phyloP scores from a whole-genome alignment of 2,888 invertebrate genomes.

The Alloplasta piceator region DNA sequence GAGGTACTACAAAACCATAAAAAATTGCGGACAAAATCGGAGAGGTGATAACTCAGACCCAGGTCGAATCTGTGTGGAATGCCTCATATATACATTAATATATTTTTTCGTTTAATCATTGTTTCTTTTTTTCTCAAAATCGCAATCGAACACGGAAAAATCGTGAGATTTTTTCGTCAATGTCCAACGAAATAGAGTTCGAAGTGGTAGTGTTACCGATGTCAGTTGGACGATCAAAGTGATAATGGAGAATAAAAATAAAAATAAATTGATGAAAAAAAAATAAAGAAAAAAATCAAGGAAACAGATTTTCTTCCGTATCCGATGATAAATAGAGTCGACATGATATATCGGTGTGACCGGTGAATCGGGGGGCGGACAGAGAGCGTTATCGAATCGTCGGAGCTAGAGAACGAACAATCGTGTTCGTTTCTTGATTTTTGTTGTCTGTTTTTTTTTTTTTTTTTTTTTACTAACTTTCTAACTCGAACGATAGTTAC shows the following conservation, averaged over 20 bases:
- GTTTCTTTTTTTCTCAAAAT: constrained; percentile 4
- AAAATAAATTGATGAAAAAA: constrained; percentile 8
- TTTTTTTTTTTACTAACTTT: constrained; percentile 31
- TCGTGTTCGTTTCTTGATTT: constrained; percentile 17
- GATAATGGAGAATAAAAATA: not conserved
- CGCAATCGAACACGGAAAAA: constrained; percentile 29
- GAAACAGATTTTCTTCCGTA: constrained; percentile 25
- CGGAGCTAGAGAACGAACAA: constrained; percentile 9
- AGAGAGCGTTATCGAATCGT: constrained; percentile 25
- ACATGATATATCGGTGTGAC: constrained; percentile 20
- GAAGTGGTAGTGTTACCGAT: constrained; percentile 51
- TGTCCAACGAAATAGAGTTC: constrained; percentile 30
- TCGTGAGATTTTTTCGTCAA: constrained; percentile 13
- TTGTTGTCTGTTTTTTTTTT: constrained; percentile 19
- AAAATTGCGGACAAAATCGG: too few species aligned
- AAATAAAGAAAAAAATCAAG: constrained; percentile 25
- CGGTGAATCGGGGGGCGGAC: constrained; percentile 20
- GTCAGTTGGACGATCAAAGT: constrained; percentile 24
- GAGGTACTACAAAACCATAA: too few species aligned
- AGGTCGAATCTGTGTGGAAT: too few species aligned
- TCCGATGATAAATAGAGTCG: constrained; percentile 18
- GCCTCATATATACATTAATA: not conserved
- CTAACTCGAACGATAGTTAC: constrained; percentile 84
- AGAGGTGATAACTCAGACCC: too few species aligned
- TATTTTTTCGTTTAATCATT: not conserved